Base-by-base conservation (phyloP, 53 echinoderm and acorn worm genomes). In the Mesocentrotus franciscanus region DNA sequence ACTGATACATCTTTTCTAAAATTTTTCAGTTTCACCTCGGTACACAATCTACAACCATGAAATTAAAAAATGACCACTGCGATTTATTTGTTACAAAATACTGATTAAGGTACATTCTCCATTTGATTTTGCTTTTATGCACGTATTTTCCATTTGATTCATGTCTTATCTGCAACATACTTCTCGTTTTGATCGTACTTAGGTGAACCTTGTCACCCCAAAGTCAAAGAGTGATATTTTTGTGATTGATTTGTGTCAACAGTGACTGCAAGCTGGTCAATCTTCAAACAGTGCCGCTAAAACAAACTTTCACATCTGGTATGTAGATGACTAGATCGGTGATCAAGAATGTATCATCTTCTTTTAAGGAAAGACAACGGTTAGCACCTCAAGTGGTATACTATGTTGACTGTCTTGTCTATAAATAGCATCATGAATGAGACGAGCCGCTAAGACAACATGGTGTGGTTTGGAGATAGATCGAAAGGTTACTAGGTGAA, bases 341-440 rank as follows among this genome's bases (percentile, higher is more conserved):
- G 91, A 91, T 26, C n/a, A 57, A 91, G 61, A 66, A 91, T 36
- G 91, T 66, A 62, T 91, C 91, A 91, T 66, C 91, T 22, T 91
- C 66, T 64, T 66, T 90, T 60, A 90, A 90, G 58, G 36, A 81
- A 58, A 58, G 29, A 33, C 33, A 61, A 29, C 90, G 29, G 66
- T 91, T 27, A 42, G 39, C 16, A 68, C 60, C 15, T 91, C 17
- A 36, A 91, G 91, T 57, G 90, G 90, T 57, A 61, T n/a, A n/a
- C 1, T 49, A 85, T 90, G 22, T 91, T 91, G 91, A 91, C 91
- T 91, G 91, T 66, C 91, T 91, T 64, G 18, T 8, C 91, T 91
- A 91, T 33, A 91, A 64, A 91, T 91, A 91, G 39, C 20, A 27
- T 30, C 61, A 91, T 91, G 20, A 30, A 22, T 64, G 8, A 66